Conservation (phyloP, 1,140 invertebrate genomes). For the Drosophila nannoptera region DNA sequence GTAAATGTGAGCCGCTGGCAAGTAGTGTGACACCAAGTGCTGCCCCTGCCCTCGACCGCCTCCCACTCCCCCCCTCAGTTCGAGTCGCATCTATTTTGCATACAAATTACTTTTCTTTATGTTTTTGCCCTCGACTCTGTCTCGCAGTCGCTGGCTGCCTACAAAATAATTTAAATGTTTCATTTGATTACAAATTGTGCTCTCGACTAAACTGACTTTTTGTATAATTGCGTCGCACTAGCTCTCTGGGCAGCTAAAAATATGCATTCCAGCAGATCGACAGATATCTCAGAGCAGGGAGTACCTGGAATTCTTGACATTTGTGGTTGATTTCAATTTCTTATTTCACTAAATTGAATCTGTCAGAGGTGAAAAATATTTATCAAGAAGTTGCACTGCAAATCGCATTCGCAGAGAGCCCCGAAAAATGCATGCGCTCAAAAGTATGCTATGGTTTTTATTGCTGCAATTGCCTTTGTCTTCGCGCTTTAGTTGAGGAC, state of each 20-base stretch:
- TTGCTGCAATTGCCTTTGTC: not conserved
- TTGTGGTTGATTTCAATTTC: too few species aligned
- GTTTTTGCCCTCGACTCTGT: slow-evolving; percentile 45
- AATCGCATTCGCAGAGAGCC: too few species aligned
- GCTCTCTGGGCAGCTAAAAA: not conserved
- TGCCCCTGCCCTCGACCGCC: not conserved
- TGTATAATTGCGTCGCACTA: slow-evolving; percentile 34
- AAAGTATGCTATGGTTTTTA: slow-evolving; percentile 26
- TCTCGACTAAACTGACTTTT: slow-evolving; percentile 12
- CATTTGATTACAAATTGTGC: slow-evolving; percentile 69
- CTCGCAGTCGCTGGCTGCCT: slow-evolving; percentile 34
- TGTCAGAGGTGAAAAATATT: too few species aligned
- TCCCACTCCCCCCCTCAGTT: not conserved
- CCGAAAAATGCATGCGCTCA: not conserved
- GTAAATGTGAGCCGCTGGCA: slow-evolving; percentile 67
- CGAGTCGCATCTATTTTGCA: slow-evolving; percentile 65
- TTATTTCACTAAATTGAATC: too few species aligned
- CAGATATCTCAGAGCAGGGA: not conserved
- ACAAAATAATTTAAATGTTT: slow-evolving; percentile 77
- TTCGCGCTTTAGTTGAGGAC: slow-evolving; percentile 13
- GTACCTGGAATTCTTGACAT: not conserved
- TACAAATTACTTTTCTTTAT: slow-evolving; percentile 78
- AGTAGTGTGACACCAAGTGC: slow-evolving; percentile 58
- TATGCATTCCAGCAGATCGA: slow-evolving; percentile 13
- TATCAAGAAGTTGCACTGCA: too few species aligned